These are phyloP conservation scores for Listronotus oregonensis DNA, from an alignment of 1,140 invertebrate genomes.

Conservation along the genomic window DNA sequence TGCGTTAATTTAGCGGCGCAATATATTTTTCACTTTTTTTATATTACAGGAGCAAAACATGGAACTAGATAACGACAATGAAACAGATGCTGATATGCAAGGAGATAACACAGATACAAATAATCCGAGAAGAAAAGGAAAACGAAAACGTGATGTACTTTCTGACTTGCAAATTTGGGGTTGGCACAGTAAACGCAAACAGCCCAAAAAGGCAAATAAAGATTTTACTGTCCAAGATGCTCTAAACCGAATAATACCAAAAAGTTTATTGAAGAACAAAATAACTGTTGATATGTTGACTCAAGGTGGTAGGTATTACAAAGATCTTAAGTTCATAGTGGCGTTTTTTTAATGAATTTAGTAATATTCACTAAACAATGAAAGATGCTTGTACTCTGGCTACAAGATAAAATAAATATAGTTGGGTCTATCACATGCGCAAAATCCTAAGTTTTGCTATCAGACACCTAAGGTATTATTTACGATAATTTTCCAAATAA, in stretches of 20 bases:
- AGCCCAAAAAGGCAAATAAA: conserved; percentile 64
- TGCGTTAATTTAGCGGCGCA: too few species aligned
- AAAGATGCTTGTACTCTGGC: too few species aligned
- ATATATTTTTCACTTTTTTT: too few species aligned
- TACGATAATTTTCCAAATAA: too few species aligned
- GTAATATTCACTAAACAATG: too few species aligned
- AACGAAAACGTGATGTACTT: conserved; percentile 69
- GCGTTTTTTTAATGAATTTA: too few species aligned
- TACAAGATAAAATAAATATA: too few species aligned
- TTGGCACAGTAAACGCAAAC: conserved; percentile 74
- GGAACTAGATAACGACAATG: conserved; percentile 45
- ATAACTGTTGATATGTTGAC: conserved; percentile 48
- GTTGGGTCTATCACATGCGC: too few species aligned
- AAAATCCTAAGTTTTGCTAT: too few species aligned
- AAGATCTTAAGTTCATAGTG: too few species aligned
- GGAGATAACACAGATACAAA: conserved; percentile 44
- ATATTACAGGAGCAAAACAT: conserved; percentile 43
- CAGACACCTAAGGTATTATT: too few species aligned
- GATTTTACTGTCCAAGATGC: conserved; percentile 71
- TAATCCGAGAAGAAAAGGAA: conserved; percentile 59
- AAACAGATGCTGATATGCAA: conserved; percentile 40
- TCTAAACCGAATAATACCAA: conserved; percentile 64
- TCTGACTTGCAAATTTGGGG: conserved; percentile 73
- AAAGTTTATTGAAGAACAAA: conserved; percentile 60
- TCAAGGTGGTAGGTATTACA: conserved; percentile 29